Conservation (phyloP, 2,113 vertebrate species). For the Numenius arquata region DNA sequence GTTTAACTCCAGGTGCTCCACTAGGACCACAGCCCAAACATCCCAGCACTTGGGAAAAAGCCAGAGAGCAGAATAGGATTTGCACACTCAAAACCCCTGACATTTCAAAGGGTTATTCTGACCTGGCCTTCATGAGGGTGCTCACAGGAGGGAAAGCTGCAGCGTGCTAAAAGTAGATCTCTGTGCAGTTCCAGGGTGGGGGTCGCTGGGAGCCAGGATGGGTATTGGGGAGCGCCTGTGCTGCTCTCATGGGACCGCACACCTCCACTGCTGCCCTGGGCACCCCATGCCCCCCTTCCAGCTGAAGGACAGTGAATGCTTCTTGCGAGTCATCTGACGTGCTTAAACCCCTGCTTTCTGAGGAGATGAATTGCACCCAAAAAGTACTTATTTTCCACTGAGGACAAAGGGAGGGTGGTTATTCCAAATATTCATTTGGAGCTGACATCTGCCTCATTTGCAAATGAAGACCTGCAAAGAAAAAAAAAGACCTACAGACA, state of each 20-base stretch:
- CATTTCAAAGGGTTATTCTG: not conserved
- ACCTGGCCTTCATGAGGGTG: not conserved
- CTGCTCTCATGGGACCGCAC: not conserved
- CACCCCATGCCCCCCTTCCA: not conserved
- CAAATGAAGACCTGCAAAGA: not conserved
- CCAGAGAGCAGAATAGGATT: not conserved
- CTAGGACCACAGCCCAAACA: not conserved
- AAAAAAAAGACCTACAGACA: not conserved
- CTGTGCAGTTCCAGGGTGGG: not conserved
- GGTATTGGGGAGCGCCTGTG: accelerated
- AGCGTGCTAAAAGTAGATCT: not conserved
- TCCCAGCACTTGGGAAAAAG: not conserved
- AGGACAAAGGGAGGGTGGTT: not conserved
- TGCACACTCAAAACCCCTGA: not conserved
- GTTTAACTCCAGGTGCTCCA: not conserved
- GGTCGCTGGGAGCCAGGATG: not conserved
- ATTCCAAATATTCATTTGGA: not conserved
- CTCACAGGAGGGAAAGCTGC: not conserved
- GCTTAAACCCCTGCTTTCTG: not conserved
- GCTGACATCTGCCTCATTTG: not conserved
- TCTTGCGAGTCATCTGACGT: not conserved
- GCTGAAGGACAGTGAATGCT: not conserved
- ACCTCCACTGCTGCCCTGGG: not conserved
- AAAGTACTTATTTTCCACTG: not conserved
- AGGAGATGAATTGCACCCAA: not conserved